Base-by-base conservation (phyloP, 2,888 invertebrate genomes). In the Drosophila monieri region DNA sequence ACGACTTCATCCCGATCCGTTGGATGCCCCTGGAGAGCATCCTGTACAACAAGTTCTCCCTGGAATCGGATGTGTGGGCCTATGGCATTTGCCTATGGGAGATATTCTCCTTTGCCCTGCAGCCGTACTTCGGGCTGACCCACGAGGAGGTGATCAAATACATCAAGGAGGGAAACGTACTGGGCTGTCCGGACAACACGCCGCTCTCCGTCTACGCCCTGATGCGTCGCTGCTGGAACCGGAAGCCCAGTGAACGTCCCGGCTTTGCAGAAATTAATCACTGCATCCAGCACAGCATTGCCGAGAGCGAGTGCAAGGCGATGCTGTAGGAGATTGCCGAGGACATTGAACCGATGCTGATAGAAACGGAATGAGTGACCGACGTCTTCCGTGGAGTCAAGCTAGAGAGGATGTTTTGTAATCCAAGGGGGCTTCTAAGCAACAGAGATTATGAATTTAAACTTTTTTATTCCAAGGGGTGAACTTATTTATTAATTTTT, bases 1-100 rank as follows among this genome's bases (percentile, higher is more conserved):
- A 97, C 90, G 98, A 98, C 92, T 98, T 98, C 14, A 98, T 99
- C 80, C 98, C 98, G 35, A 97, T 99, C 23, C 94, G 99, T 90
- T 99, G 99, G 99, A 98, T 99, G 98, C 98, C 98, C 21, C 93
- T 98, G 68, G 98, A 99, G 92, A 97, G 98, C 91, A 98, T 99
- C 90, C 93, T 98, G 56, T 98, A 98, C 91, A 98, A 98, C 92
- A 98, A 98, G 91, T 99, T 98, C 92, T 98, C 98, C 12, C 94
- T 97, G 70, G 98, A 98, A 91, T 97, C 98, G 10, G 99, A 99
- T 92, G 97, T 99, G 1, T 99, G 98, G 98, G 98, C 98, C 12
- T 99, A 96, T 92, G 99, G 98, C 54, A 97, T 99, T 15, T 97
- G 97, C 88, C 93, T 98, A 44, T 99, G 98, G 98, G 99, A 99